A percentile compares a stretch with the other conserved stretches of the same genome.
phyloP scores from a whole-genome alignment of 1,140 invertebrate species.

The Nasonia vitripennis region DNA sequence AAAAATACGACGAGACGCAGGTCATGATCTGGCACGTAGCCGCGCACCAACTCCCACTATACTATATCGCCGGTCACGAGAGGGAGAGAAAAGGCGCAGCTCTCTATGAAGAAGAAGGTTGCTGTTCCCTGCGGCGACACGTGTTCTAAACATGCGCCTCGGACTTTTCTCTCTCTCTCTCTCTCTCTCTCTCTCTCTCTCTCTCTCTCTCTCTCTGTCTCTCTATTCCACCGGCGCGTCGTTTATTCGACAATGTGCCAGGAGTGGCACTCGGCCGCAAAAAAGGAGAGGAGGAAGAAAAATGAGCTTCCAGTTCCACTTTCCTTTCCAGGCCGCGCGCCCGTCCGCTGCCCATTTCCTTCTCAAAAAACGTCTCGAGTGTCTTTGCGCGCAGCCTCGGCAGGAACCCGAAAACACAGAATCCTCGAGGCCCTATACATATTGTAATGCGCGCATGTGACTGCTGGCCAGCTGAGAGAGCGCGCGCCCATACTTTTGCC shows the following conservation, averaged over 20 bases:
- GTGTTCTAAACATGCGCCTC: conserved; percentile 48
- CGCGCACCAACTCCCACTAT: neutral
- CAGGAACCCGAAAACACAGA: neutral
- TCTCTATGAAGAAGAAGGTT: conserved; percentile 15
- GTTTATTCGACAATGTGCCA: conserved; percentile 21
- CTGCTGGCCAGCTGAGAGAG: too few species aligned
- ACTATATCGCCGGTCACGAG: neutral
- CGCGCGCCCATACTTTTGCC: neutral
- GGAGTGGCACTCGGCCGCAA: neutral
- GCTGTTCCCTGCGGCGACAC: conserved; percentile 42
- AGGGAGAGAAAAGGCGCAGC: conserved; percentile 12
- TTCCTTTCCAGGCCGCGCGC: conserved; percentile 1
- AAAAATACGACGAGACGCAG: conserved; percentile 45
- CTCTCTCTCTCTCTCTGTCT: conserved; percentile 5
- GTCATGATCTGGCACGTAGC: conserved; percentile 43
- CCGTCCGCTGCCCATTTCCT: conserved; percentile 29
- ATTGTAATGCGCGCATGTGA: neutral
- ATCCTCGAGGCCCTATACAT: neutral
- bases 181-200: conserved; percentile 1
- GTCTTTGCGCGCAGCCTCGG: neutral
- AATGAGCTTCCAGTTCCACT: conserved; percentile 46
- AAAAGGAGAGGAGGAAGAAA: conserved; percentile 53
- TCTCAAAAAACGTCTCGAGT: conserved; percentile 30
- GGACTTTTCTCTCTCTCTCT: conserved; percentile 20
- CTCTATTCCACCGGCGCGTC: neutral